These are phyloP conservation scores for Phataginus tricuspis DNA, from an alignment of 2,797 vertebrate genomes.

Conservation along the genomic window DNA sequence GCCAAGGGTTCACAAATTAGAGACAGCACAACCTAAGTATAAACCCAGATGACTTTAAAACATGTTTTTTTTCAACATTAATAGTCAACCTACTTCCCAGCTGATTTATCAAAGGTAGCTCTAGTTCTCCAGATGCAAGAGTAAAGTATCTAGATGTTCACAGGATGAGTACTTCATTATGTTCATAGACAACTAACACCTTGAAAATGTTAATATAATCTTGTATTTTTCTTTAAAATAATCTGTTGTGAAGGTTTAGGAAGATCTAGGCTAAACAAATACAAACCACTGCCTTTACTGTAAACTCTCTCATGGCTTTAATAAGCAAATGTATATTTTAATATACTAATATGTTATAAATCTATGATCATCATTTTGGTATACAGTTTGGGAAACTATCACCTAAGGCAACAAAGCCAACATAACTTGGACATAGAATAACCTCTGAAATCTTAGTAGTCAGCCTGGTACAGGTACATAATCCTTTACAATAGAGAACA, in stretches of 20 bases:
- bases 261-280: constrained; percentile 37
- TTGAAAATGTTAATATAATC: constrained; percentile 38
- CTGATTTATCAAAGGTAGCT: constrained; percentile 31
- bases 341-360: not conserved
- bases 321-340: not conserved
- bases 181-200: not conserved
- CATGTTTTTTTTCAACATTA: not conserved
- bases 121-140: constrained; percentile 1
- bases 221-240: constrained; percentile 27
- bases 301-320: not conserved
- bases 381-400: constrained; percentile 24
- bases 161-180: not conserved
- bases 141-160: not conserved
- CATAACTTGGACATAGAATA: not conserved
- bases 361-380: not conserved
- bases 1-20: not conserved
- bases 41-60: constrained; percentile 44
- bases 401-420: constrained; percentile 24
- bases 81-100: not conserved
- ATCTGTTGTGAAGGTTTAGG: constrained; percentile 3
- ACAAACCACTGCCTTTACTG: not conserved
- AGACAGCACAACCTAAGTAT: constrained; percentile 26
- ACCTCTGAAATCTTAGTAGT: constrained; percentile 32
- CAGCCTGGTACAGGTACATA: constrained; percentile 2
- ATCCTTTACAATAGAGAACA: constrained; percentile 54